These are phyloP conservation scores for Sebastiscus tertius DNA, from an alignment of 2,797 vertebrate genomes.

Conservation along the genomic window DNA sequence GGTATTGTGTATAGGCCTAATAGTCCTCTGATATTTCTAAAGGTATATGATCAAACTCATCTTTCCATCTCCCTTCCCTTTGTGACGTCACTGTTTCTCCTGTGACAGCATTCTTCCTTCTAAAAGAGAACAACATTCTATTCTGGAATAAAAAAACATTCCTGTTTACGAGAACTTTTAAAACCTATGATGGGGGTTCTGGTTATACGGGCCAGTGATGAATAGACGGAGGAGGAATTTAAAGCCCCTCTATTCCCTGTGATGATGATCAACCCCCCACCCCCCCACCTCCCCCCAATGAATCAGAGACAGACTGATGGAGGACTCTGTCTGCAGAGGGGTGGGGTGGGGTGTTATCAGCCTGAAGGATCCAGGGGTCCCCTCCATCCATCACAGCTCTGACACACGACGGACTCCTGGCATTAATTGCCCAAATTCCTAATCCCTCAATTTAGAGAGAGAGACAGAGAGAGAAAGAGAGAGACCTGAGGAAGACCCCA, in stretches of 20 bases:
- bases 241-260: background rate
- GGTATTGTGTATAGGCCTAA: background rate
- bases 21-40: background rate
- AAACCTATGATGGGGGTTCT: background rate
- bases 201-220: slow-evolving; percentile 30
- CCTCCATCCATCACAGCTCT: slow-evolving; percentile 81
- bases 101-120: background rate
- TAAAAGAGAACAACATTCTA: too few relatives aligned
- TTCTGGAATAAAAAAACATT: background rate
- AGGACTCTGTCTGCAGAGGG: slow-evolving; percentile 45
- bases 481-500: background rate
- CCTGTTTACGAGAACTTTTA: background rate
- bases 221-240: slow-evolving; percentile 54
- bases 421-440: slow-evolving; percentile 72
- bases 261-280: slow-evolving; percentile 29
- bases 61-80: background rate
- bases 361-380: slow-evolving; percentile 70
- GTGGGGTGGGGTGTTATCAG: slow-evolving; percentile 71
- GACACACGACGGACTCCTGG: slow-evolving; percentile 83
- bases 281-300: background rate
- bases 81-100: background rate
- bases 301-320: slow-evolving; percentile 42
- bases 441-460: slow-evolving; percentile 31
- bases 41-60: background rate
- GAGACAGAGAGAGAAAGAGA: background rate